Evolutionary conservation across 2,113 vertebrate species (phyloP).

Genomic region (Actenoides lindsayi): DNA sequence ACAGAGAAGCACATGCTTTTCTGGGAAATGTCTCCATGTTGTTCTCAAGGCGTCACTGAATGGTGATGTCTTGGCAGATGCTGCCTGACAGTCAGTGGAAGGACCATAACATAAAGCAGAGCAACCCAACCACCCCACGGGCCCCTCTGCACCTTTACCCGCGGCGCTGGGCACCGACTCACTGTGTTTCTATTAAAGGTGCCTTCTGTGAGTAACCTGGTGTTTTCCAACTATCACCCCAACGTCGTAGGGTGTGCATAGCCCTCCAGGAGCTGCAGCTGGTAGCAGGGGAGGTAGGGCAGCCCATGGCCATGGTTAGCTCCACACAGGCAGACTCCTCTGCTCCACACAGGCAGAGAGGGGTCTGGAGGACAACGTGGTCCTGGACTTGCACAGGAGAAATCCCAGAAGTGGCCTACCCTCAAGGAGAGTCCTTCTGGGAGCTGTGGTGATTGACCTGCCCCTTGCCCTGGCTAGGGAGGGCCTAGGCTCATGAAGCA

Average conservation of each 20-base stretch:
- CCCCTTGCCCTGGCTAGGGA: not conserved
- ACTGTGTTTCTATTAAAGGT: not conserved
- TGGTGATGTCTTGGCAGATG: not conserved
- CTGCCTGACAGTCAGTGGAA: not conserved
- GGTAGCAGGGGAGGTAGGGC: not conserved
- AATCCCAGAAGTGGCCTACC: not conserved
- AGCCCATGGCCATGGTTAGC: not conserved
- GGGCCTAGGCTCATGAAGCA: no score
- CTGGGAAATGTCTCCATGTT: not conserved
- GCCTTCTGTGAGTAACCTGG: not conserved
- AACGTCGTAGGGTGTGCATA: rapidly evolving
- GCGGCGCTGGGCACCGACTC: not conserved
- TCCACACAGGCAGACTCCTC: not conserved
- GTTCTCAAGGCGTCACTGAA: not conserved
- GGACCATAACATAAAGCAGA: not conserved
- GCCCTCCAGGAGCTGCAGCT: no score
- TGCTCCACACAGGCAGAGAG: not conserved
- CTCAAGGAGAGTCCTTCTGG: not conserved
- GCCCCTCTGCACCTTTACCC: not conserved
- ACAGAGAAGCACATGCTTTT: not conserved
- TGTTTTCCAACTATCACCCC: not conserved
- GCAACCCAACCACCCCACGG: not conserved
- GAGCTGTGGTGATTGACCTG: not conserved
- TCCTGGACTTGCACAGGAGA: not conserved
- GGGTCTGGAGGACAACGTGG: not conserved